Base-by-base conservation (phyloP, 2,113 vertebrate species). In the Calidris pugnax region DNA sequence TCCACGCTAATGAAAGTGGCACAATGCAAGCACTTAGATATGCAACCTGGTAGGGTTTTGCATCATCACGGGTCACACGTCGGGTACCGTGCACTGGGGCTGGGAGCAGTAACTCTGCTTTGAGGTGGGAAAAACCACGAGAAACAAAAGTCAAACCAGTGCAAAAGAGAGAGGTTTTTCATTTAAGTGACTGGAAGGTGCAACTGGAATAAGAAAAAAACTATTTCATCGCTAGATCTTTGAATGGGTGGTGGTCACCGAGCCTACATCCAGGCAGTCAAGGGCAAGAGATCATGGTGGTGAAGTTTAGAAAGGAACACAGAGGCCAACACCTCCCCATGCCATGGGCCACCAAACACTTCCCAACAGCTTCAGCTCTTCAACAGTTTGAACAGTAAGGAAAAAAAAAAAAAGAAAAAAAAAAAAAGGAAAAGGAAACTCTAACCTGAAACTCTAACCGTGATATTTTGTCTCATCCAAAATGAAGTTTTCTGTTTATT, bases 291-390 rank as follows among this genome's bases (percentile, higher is more conserved):
- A 50, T 80, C 35, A 23, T 4, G 13, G 19, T 41, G 33, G 69
- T 47, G 37, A 67, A n/a, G 13, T 41, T 89, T 55, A 75, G n/a
- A 28, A 93, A 55, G 30, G 35, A 89, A 12, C 9, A 43, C 18
- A 45, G 48, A 53, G 26, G 51, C 20, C 1, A 0, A 68, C 5
- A 7, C 0, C 4, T 7, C 28, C 6, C 4, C 15, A 3, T 37
- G 32, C 8, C 22, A 5, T 18, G 33, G 48, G 30, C 17, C n/a
- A 73, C 14, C 3, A 56, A 90, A 78, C 8, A 24, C 7, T 26
- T 72, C 39, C 21, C 3, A 14, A 14, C 17, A 45, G 37, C 9
- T 75, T 21, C 51, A 63, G 21, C 7, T 43, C 30, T 43, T 63
- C 47, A 33, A 39, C 10, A 77, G 45, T 59, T 2, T 2, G 4